Evolutionary conservation across 2,797 vertebrate species (phyloP).

Genomic region (Astyanax mexicanus): DNA sequence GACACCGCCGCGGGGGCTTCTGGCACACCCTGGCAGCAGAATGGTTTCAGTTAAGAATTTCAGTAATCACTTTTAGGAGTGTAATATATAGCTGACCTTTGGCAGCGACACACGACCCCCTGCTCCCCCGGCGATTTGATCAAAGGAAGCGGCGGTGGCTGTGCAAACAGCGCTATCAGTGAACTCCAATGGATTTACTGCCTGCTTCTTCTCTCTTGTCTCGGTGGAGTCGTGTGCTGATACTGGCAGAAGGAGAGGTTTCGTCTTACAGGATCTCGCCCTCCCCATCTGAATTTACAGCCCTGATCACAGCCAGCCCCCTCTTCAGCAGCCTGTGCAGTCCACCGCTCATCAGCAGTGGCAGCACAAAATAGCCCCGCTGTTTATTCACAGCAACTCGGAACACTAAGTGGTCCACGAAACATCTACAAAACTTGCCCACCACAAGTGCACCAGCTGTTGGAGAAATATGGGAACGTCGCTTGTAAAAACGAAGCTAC

Average conservation of each 20-base stretch:
- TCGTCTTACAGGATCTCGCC: slow-evolving; percentile 77
- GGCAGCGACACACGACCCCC: slow-evolving; percentile 85
- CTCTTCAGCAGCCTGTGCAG: slow-evolving; percentile 57
- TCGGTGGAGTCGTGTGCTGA: slow-evolving; percentile 78
- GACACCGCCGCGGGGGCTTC: slow-evolving; percentile 84
- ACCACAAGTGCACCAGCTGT: not conserved
- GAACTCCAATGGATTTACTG: slow-evolving; percentile 85
- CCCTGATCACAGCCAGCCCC: slow-evolving; percentile 72
- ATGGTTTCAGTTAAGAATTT: slow-evolving; percentile 90
- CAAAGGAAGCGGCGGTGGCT: slow-evolving; percentile 85
- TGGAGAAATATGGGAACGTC: not conserved
- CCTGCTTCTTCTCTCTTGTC: slow-evolving; percentile 86
- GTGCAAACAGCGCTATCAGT: slow-evolving; percentile 86
- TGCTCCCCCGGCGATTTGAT: slow-evolving; percentile 82
- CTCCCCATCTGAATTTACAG: slow-evolving; percentile 76
- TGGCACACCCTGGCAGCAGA: slow-evolving; percentile 86
- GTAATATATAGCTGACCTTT: slow-evolving; percentile 90
- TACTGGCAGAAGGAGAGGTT: slow-evolving; percentile 76
- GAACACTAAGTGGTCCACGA: slow-evolving; percentile 52
- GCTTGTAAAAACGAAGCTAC: not conserved
- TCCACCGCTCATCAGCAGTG: slow-evolving; percentile 33
- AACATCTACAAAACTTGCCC: slow-evolving; percentile 13
- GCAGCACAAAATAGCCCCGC: slow-evolving; percentile 18
- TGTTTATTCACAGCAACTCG: slow-evolving; percentile 34
- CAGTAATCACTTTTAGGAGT: slow-evolving; percentile 90